Base-by-base conservation (phyloP, 2,888 invertebrate species). In the Habroteleia sp. region DNA sequence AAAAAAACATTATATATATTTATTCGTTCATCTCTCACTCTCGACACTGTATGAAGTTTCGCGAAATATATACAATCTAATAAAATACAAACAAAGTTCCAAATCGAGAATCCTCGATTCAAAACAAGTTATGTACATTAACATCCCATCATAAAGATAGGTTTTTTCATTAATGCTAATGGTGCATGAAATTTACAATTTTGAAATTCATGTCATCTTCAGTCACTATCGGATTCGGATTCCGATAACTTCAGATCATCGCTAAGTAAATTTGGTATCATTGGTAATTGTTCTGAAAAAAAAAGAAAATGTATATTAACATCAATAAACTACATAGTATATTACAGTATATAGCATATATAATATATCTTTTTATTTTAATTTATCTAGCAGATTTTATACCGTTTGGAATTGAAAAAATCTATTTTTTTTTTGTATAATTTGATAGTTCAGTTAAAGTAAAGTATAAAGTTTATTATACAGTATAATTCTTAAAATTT, bases 201-300 rank as follows among this genome's bases (percentile, higher is more conserved):
- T 31, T 25, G 10, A 33, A 14, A 11, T 44, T 23, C 8, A 10
- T 25, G 8, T 42, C 17, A 4, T 89, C 89, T 82, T 91, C 91
- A 93, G 90, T 93, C 92, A 68, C 92, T 92, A 88, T 95, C 95
- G 83, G 95, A 94, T 85, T 94, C 95, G 29, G 95, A 94, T 90
- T 95, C 95, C 48, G 96, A 96, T 83, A 96, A 91, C 90, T 95
- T 94, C 83, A 96, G 91, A 89, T 96, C 96, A 85, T 95, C 95
- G 85, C 93, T 94, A 81, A 96, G 91, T 73, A 94, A 90, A 89
- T 93, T 91, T 8, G 92, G 91, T 85, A 92, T 83, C 56, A 87
- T 79, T 52, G 86, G 79, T 6, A 84, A 82, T 37, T 88, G 86
- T 46, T 81, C 89, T 89, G 63, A 23, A 84, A 82, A 66, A n/a